Percentiles rank a stretch among this genome's conserved stretches.
These are phyloP conservation scores for Darevskia mixta DNA, from an alignment of 2,797 vertebrate species.

Conservation along the genomic window DNA sequence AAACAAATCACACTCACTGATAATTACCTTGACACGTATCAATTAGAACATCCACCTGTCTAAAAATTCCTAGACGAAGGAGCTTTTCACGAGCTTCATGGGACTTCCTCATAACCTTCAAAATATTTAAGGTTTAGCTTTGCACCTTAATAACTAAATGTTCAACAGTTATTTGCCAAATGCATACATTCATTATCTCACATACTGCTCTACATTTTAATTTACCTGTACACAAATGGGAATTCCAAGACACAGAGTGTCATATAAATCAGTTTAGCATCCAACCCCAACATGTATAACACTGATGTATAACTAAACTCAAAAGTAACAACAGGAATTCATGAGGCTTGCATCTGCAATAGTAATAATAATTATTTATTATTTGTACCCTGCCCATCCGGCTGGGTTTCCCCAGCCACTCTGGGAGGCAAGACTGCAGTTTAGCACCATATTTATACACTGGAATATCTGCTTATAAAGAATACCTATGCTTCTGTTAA, in stretches of 20 bases:
- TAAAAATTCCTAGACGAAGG: constrained; percentile 92
- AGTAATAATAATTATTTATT: no score
- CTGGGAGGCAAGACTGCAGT: not conserved
- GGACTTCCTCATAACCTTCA: constrained; percentile 92
- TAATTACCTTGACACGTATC: constrained; percentile 90
- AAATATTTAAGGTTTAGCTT: constrained; percentile 11
- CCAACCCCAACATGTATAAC: not conserved
- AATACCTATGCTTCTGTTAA: not conserved
- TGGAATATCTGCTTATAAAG: not conserved
- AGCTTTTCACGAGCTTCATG: constrained; percentile 91
- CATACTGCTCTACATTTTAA: not conserved
- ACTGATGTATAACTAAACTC: not conserved
- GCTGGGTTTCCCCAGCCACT: no score
- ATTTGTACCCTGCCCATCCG: no score
- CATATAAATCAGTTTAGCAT: not conserved
- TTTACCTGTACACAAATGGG: not conserved
- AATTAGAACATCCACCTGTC: constrained; percentile 95
- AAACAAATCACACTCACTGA: not conserved
- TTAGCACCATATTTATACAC: not conserved
- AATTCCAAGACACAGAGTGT: not conserved
- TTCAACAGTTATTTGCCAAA: not conserved
- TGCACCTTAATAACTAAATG: not conserved
- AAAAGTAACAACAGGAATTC: not conserved
- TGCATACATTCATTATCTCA: not conserved
- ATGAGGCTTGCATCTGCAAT: not conserved